A percentile compares a stretch with the other conserved stretches of the same genome.
Evolutionary conservation across 2,113 vertebrate genomes (phyloP).

Genomic region (Peucedramus taeniatus): DNA sequence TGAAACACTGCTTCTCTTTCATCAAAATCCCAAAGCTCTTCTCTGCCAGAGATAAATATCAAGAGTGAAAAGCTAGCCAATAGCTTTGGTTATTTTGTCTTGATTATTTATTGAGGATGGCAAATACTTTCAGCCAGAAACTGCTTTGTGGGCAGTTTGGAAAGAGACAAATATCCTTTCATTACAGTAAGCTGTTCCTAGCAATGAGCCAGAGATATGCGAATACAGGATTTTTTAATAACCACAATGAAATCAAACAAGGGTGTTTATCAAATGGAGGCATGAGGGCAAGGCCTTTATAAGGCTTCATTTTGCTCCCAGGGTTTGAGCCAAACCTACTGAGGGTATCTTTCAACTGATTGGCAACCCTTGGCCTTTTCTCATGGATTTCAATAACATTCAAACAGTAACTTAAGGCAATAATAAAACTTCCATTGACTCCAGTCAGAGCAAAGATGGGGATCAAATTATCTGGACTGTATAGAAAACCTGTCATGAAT

Average conservation of each 20-base stretch:
- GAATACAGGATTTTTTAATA: not conserved
- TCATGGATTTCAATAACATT: not conserved
- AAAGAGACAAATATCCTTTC: conserved; percentile 31
- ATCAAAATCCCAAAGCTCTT: not conserved
- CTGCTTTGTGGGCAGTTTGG: not conserved
- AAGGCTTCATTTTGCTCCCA: not conserved
- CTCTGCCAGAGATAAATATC: not conserved
- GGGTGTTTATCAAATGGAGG: not conserved
- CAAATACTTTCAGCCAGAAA: not conserved
- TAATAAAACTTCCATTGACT: not conserved
- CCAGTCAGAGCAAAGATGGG: not conserved
- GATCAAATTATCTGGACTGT: not conserved
- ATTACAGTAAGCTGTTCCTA: not conserved
- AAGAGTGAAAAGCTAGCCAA: not conserved
- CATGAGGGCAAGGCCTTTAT: not conserved
- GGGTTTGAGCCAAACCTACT: not conserved
- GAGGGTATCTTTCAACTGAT: not conserved
- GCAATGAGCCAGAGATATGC: not conserved
- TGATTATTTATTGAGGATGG: not conserved
- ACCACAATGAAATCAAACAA: not conserved
- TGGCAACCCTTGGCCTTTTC: not conserved
- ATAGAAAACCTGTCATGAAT: not conserved
- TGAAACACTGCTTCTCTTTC: not conserved
- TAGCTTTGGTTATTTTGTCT: not conserved
- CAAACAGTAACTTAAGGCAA: not conserved